Evolutionary conservation across 2,888 invertebrate genomes (phyloP).

Genomic region (Dynastes maya): DNA sequence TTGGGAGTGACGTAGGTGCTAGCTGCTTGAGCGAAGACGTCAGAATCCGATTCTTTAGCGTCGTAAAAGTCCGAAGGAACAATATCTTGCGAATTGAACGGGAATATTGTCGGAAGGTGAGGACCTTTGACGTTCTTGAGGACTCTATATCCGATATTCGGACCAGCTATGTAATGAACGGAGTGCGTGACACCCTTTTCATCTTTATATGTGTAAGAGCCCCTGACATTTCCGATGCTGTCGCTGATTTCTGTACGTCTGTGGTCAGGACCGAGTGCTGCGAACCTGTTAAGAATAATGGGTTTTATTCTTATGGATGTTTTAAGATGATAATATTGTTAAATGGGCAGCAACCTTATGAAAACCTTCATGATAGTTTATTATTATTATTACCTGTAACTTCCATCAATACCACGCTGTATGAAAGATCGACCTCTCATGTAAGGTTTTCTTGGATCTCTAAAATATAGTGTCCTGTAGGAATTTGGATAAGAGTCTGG

Average conservation of each 20-base stretch:
- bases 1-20: slow-evolving; percentile 67
- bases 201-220: slow-evolving; percentile 85
- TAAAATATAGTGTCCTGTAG: slow-evolving; percentile 77
- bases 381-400: slow-evolving; percentile 73
- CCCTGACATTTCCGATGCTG: slow-evolving; percentile 80
- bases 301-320: too few relatives aligned
- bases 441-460: slow-evolving; percentile 76
- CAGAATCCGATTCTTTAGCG: slow-evolving; percentile 56
- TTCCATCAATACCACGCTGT: slow-evolving; percentile 81
- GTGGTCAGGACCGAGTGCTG: slow-evolving; percentile 85
- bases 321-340: neutral
- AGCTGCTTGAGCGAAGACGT: slow-evolving; percentile 72
- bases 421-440: slow-evolving; percentile 82
- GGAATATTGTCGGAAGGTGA: slow-evolving; percentile 76
- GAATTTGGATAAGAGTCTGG: slow-evolving; percentile 80
- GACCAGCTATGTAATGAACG: slow-evolving; percentile 86
- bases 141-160: slow-evolving; percentile 84
- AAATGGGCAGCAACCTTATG: neutral
- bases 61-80: slow-evolving; percentile 68
- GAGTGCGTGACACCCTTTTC: slow-evolving; percentile 85
- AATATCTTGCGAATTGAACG: slow-evolving; percentile 71
- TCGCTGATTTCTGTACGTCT: slow-evolving; percentile 83
- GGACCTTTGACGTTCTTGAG: slow-evolving; percentile 82
- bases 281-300: slow-evolving; percentile 73
- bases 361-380: too few relatives aligned